Percentiles rank a stretch among this genome's conserved stretches.
phyloP scores from a whole-genome alignment of 2,888 invertebrate species.

The Agrypnus murinus region DNA sequence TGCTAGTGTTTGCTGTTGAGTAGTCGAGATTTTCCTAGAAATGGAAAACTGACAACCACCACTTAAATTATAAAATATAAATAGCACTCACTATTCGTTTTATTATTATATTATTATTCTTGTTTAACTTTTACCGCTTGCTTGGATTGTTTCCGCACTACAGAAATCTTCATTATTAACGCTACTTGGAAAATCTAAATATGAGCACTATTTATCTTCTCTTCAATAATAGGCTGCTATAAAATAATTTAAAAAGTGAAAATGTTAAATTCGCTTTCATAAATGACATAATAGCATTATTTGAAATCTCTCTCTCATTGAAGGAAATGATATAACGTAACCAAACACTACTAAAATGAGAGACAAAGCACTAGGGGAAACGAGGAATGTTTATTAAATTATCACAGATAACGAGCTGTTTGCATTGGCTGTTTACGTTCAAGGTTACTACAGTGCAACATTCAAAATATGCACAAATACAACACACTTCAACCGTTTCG shows the following conservation, averaged over 20 bases:
- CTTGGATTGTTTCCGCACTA: neutral
- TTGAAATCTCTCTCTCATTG: slow-evolving; percentile 6
- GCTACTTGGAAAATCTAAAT: no score
- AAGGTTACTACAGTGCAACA: slow-evolving; percentile 43
- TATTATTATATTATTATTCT: neutral
- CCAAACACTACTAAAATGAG: no score
- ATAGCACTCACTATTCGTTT: neutral
- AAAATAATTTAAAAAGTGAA: no score
- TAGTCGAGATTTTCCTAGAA: slow-evolving; percentile 29
- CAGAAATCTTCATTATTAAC: neutral
- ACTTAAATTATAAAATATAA: neutral
- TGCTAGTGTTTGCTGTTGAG: no score
- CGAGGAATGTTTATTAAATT: slow-evolving; percentile 31
- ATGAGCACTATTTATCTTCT: no score
- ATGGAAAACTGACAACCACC: slow-evolving; percentile 21
- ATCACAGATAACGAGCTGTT: slow-evolving; percentile 30
- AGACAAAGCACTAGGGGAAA: slow-evolving; percentile 17
- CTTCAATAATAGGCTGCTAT: no score
- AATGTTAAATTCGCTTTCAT: no score
- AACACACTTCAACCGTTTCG: neutral
- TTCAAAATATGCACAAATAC: slow-evolving; percentile 33
- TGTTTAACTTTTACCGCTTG: neutral
- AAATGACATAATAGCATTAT: no score
- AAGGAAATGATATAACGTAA: slow-evolving; percentile 14
- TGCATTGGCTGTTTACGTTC: slow-evolving; percentile 35